phyloP scores from a whole-genome alignment of 2,113 vertebrate genomes.

The Sapajus apella region DNA sequence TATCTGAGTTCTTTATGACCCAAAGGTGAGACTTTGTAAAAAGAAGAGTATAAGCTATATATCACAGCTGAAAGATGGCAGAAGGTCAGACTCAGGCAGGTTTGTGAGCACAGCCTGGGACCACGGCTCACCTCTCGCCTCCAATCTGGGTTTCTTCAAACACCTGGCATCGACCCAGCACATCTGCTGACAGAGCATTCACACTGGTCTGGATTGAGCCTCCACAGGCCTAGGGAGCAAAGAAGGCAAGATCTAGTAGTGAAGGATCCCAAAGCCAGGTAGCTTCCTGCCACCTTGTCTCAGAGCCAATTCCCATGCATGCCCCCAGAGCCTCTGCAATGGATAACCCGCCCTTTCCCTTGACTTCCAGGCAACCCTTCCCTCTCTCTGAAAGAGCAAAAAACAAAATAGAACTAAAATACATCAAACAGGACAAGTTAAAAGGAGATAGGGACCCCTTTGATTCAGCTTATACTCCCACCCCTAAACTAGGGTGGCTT shows the following conservation, averaged over 20 bases:
- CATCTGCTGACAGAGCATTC: constrained; percentile 87
- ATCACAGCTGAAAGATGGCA: neutral
- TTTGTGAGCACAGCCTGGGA: fast-evolving
- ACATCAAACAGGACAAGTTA: neutral
- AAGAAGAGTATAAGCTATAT: neutral
- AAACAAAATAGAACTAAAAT: constrained; percentile 35
- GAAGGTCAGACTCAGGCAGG: neutral
- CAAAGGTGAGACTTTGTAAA: neutral
- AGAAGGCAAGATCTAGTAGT: neutral
- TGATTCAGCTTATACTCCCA: neutral
- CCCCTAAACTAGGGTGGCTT: neutral
- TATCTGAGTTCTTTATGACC: neutral
- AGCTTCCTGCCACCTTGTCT: neutral
- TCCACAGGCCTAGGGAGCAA: constrained; percentile 90
- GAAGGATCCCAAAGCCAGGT: neutral
- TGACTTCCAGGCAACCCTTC: neutral
- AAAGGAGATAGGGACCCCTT: neutral
- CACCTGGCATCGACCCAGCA: constrained; percentile 93
- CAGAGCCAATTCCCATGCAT: neutral
- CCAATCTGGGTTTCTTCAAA: constrained; percentile 98
- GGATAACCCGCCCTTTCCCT: neutral
- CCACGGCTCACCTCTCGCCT: constrained; percentile 90
- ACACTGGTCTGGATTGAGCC: constrained; percentile 98
- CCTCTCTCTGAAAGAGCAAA: neutral
- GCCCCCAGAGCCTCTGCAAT: neutral